Percentiles rank a stretch among this genome's conserved stretches.
phyloP scores from a whole-genome alignment of 2,797 vertebrate species.

The Steatocranus sp. region DNA sequence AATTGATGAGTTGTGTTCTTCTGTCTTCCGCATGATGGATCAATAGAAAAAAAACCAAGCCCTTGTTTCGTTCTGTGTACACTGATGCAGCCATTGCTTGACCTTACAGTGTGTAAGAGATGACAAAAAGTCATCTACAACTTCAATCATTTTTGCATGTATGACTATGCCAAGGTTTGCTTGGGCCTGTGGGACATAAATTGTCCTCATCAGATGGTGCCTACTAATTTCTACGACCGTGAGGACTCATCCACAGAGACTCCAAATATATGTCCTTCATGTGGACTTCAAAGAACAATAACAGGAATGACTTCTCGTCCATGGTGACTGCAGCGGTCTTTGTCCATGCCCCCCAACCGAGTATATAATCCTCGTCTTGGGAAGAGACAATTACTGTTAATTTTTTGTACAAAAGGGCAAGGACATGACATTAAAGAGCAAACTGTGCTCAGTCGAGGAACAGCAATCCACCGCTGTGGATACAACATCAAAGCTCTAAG shows the following conservation, averaged over 20 bases:
- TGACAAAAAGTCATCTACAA: neutral
- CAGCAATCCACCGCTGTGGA: neutral
- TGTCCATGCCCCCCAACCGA: neutral
- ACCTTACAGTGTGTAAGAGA: neutral
- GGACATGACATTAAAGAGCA: neutral
- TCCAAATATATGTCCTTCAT: neutral
- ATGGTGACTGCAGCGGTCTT: neutral
- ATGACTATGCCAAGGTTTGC: neutral
- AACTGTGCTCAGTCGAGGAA: neutral
- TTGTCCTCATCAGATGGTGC: neutral
- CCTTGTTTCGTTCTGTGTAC: rapidly evolving
- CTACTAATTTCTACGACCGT: neutral
- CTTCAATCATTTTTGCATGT: neutral
- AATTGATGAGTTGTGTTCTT: neutral
- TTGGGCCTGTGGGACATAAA: neutral
- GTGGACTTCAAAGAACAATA: neutral
- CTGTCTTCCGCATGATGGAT: neutral
- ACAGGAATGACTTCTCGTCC: neutral
- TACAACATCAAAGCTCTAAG: neutral
- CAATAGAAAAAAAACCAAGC: neutral
- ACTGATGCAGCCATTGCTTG: neutral
- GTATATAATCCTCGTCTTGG: neutral
- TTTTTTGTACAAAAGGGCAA: neutral
- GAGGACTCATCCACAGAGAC: neutral
- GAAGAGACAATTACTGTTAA: neutral